phyloP scores from a whole-genome alignment of 2,888 invertebrate species.

The Pyrocoelia pectoralis region DNA sequence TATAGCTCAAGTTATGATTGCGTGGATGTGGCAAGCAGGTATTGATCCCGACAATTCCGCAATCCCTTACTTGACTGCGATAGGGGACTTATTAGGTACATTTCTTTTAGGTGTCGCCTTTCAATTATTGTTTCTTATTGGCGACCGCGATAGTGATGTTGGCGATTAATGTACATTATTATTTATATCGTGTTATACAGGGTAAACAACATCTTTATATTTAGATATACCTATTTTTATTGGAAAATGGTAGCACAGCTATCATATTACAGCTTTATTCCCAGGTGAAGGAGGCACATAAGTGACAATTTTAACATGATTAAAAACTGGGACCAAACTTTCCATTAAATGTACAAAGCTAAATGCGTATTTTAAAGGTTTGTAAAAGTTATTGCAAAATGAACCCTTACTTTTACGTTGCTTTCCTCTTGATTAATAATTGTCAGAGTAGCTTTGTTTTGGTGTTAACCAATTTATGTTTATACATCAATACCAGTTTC shows the following conservation, averaged over 20 bases:
- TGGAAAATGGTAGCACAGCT: neutral
- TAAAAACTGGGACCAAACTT: neutral
- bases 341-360: too few relatives aligned
- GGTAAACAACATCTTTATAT: constrained; percentile 3
- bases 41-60: constrained; percentile 91
- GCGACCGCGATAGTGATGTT: constrained; percentile 77
- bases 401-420: too few relatives aligned
- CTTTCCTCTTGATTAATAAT: too few relatives aligned
- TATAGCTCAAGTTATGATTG: constrained; percentile 82
- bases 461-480: too few relatives aligned
- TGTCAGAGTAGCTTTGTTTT: too few relatives aligned
- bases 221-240: neutral
- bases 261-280: too few relatives aligned
- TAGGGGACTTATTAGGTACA: constrained; percentile 89
- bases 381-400: too few relatives aligned
- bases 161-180: constrained; percentile 70
- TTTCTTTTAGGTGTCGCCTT: constrained; percentile 78
- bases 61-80: constrained; percentile 88
- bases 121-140: constrained; percentile 75
- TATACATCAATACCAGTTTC: too few relatives aligned
- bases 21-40: constrained; percentile 82
- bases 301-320: neutral
- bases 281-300: too few relatives aligned
- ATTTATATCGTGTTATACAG: neutral
- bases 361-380: too few relatives aligned